Percentiles rank a stretch among this genome's conserved stretches.
These are phyloP conservation scores for Calyptomena viridis DNA, from an alignment of 2,113 vertebrate genomes.

Conservation along the genomic window DNA sequence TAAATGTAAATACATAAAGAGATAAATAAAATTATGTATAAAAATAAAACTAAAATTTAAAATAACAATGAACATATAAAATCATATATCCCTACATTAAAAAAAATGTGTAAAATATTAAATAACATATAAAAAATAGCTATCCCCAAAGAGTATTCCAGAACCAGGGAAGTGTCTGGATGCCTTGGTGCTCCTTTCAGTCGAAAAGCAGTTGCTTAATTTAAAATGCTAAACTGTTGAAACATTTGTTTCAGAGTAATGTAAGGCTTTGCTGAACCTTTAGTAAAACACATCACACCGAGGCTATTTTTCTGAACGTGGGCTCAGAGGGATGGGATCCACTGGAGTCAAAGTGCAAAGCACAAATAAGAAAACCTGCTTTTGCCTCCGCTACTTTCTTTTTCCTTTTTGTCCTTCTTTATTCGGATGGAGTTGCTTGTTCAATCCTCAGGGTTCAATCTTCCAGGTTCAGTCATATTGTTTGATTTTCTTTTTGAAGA, in stretches of 20 bases:
- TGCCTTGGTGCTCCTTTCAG: not conserved
- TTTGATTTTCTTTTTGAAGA: constrained; percentile 11
- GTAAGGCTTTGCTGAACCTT: not conserved
- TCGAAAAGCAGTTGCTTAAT: not conserved
- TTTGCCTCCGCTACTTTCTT: not conserved
- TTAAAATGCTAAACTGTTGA: not conserved
- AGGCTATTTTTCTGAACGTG: not conserved
- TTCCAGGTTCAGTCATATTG: not conserved
- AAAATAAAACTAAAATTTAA: not conserved
- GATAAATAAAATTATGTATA: not conserved
- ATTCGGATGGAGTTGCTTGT: not conserved
- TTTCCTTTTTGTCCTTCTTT: not conserved
- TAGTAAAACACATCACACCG: not conserved
- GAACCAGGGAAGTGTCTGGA: not conserved
- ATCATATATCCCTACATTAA: not conserved
- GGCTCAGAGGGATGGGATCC: not conserved
- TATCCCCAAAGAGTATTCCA: not conserved
- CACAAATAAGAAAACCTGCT: not conserved
- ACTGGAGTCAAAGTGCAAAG: not conserved
- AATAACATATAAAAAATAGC: not conserved
- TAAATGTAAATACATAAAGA: not conserved
- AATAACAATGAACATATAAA: not conserved
- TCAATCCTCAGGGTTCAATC: not conserved
- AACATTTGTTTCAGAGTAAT: not conserved
- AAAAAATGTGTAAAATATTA: not conserved